Percentiles rank a stretch among this genome's conserved stretches.
Evolutionary conservation across 1,140 invertebrate genomes (phyloP).

Genomic region (Hypothenemus hampei): DNA sequence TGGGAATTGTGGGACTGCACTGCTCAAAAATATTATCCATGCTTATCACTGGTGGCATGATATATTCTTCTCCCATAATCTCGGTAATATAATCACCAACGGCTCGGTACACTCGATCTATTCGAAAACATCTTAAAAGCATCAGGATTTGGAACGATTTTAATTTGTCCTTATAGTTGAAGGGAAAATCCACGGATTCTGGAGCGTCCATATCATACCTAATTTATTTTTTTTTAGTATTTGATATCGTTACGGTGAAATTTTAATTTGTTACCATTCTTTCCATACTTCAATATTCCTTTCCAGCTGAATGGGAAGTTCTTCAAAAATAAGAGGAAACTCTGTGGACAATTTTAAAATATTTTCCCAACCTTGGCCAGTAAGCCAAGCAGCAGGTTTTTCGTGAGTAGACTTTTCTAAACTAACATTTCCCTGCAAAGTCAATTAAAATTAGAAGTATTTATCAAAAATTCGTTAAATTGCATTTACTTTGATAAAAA

Average conservation of each 20-base stretch:
- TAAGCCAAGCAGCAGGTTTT: slow-evolving; percentile 70
- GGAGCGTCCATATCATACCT: slow-evolving; percentile 76
- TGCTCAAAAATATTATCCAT: slow-evolving; percentile 78
- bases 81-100: slow-evolving; percentile 73
- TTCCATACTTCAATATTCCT: slow-evolving; percentile 59
- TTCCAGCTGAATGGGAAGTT: slow-evolving; percentile 62
- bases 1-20: slow-evolving; percentile 69
- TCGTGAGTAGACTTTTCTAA: slow-evolving; percentile 64
- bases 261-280: slow-evolving; percentile 62
- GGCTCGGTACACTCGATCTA: slow-evolving; percentile 78
- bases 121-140: slow-evolving; percentile 77
- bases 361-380: slow-evolving; percentile 70
- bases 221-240: background rate
- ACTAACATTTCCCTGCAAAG: slow-evolving; percentile 58
- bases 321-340: slow-evolving; percentile 62
- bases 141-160: slow-evolving; percentile 71
- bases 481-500: slow-evolving; percentile 68
- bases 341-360: slow-evolving; percentile 64
- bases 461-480: too few species aligned
- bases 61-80: slow-evolving; percentile 79
- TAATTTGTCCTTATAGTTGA: slow-evolving; percentile 60
- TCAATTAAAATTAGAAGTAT: too few species aligned
- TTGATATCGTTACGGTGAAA: background rate
- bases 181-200: slow-evolving; percentile 63
- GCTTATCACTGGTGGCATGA: slow-evolving; percentile 77